Conservation (phyloP, 2,797 vertebrate species). For the Brotula barbata region DNA sequence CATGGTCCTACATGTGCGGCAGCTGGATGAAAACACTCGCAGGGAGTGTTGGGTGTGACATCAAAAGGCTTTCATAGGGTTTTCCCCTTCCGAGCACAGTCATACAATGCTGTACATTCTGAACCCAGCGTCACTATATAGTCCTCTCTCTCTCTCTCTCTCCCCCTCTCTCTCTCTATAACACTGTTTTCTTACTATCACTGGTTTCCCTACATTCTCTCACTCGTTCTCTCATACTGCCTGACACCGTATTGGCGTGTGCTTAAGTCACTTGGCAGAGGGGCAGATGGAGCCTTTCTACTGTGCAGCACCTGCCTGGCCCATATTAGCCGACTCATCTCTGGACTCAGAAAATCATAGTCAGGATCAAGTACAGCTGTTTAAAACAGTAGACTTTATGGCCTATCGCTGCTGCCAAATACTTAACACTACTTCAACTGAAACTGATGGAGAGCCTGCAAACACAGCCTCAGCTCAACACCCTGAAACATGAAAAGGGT, state of each 20-base stretch:
- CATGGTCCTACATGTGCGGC: constrained; percentile 13
- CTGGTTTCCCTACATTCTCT: constrained; percentile 32
- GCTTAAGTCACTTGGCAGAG: constrained; percentile 56
- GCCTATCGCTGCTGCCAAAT: constrained; percentile 39
- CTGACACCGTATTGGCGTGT: constrained; percentile 52
- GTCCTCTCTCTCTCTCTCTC: constrained; percentile 3
- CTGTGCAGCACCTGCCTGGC: constrained; percentile 66
- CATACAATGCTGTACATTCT: neutral
- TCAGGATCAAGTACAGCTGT: constrained; percentile 56
- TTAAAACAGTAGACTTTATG: constrained; percentile 56
- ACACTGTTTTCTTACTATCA: neutral
- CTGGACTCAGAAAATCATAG: constrained; percentile 56
- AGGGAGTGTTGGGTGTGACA: constrained; percentile 21
- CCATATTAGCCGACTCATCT: constrained; percentile 58
- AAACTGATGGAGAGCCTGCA: constrained; percentile 11
- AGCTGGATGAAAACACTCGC: constrained; percentile 9
- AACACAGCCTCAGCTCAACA: constrained; percentile 13
- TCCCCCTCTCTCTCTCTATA: constrained; percentile 12
- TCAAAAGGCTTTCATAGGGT: constrained; percentile 29
- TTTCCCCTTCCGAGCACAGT: constrained; percentile 1
- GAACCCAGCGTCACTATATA: neutral
- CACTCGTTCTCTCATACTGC: constrained; percentile 34
- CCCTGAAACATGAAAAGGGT: neutral
- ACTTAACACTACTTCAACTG: constrained; percentile 33
- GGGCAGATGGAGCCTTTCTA: constrained; percentile 46